Evolutionary conservation across 2,797 vertebrate genomes (phyloP).

Genomic region (Hydrolagus colliei): DNA sequence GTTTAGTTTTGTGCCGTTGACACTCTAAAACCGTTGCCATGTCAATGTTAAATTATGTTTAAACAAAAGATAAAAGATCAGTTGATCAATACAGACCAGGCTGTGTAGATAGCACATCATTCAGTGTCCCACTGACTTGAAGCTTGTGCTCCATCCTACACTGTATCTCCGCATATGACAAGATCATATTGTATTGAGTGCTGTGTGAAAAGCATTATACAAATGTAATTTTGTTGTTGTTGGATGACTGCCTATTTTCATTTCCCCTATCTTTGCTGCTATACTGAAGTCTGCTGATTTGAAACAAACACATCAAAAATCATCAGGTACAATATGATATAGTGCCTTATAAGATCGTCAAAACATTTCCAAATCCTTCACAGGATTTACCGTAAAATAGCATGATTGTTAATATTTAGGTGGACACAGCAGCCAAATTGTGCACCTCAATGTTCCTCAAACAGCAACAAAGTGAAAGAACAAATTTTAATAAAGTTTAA

Average conservation of each 20-base stretch:
- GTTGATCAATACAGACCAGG: background rate
- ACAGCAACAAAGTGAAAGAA: too few relatives aligned
- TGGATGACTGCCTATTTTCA: background rate
- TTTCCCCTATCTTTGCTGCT: background rate
- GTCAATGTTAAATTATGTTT: background rate
- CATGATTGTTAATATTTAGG: too few relatives aligned
- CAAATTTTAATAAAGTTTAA: too few relatives aligned
- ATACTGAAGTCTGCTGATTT: background rate
- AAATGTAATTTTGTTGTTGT: too few relatives aligned
- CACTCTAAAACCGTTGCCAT: background rate
- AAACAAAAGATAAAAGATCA: background rate
- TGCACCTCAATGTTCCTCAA: too few relatives aligned
- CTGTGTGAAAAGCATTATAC: background rate
- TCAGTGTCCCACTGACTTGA: background rate
- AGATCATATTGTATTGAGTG: background rate
- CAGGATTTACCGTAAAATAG: too few relatives aligned
- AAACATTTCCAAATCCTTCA: too few relatives aligned
- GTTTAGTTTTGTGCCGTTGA: too few relatives aligned
- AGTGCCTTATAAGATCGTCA: too few relatives aligned
- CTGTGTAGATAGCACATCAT: background rate
- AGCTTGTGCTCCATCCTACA: background rate
- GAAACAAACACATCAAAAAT: too few relatives aligned
- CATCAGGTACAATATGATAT: too few relatives aligned
- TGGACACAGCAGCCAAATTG: too few relatives aligned
- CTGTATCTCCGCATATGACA: background rate